Evolutionary conservation across 2,113 vertebrate genomes (phyloP).

Genomic region (Salvator merianae): DNA sequence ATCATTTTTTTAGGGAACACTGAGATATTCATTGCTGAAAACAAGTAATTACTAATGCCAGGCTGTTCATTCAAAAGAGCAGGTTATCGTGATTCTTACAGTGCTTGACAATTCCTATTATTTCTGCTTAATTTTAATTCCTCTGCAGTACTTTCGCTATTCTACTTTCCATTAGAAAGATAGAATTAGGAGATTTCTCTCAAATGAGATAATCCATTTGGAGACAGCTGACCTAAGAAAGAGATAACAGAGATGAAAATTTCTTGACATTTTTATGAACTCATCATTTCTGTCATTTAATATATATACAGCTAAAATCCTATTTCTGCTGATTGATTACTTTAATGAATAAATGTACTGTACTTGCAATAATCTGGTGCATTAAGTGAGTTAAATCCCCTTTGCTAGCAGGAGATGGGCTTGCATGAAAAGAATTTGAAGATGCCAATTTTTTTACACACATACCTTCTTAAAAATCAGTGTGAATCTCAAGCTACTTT

Average conservation of each 20-base stretch:
- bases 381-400: slow-evolving; percentile 70
- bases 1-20: slow-evolving; percentile 10
- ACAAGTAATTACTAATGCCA: slow-evolving; percentile 52
- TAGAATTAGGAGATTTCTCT: slow-evolving; percentile 48
- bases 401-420: slow-evolving; percentile 62
- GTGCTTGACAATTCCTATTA: slow-evolving; percentile 61
- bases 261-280: slow-evolving; percentile 72
- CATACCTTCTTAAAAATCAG: slow-evolving; percentile 40
- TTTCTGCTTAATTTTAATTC: slow-evolving; percentile 58
- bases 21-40: slow-evolving; percentile 31
- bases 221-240: slow-evolving; percentile 66
- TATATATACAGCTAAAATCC: slow-evolving; percentile 70
- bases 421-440: slow-evolving; percentile 65
- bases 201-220: slow-evolving; percentile 58
- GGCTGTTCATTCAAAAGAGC: slow-evolving; percentile 61
- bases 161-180: slow-evolving; percentile 60
- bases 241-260: slow-evolving; percentile 72
- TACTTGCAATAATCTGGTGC: slow-evolving; percentile 57
- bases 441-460: slow-evolving; percentile 49
- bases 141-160: slow-evolving; percentile 50
- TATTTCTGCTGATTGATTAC: slow-evolving; percentile 71
- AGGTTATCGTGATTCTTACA: slow-evolving; percentile 62
- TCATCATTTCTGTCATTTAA: slow-evolving; percentile 73
- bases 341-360: slow-evolving; percentile 76
- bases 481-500: slow-evolving; percentile 63